Percentiles rank a stretch among this genome's conserved stretches.
Evolutionary conservation across 2,797 vertebrate genomes (phyloP).

Genomic region (Sorex maritimensis): DNA sequence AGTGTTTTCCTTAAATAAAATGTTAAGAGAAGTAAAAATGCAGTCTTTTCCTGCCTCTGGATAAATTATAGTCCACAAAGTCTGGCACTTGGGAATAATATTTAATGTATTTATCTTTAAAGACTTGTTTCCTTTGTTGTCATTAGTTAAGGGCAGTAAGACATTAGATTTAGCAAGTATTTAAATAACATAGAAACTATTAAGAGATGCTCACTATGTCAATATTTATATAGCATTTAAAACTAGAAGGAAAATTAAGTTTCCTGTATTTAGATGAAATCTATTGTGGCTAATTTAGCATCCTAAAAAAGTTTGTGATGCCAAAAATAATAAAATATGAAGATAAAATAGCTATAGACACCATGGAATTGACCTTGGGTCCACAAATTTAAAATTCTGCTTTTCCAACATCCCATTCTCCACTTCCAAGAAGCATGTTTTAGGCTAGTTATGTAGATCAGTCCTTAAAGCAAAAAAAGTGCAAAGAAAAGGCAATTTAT

Average conservation of each 20-base stretch:
- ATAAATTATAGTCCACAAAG: conserved; percentile 82
- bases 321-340: conserved; percentile 63
- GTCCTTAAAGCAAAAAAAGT: conserved; percentile 74
- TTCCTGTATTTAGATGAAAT: conserved; percentile 83
- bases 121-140: conserved; percentile 84
- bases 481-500: conserved; percentile 89
- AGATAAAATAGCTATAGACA: conserved; percentile 75
- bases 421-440: conserved; percentile 77
- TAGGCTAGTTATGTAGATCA: conserved; percentile 82
- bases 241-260: conserved; percentile 79
- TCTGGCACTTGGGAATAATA: conserved; percentile 80
- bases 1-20: conserved; percentile 89
- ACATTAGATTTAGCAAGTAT: conserved; percentile 83
- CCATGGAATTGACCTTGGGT: conserved; percentile 85
- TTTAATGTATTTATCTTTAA: conserved; percentile 86
- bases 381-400: conserved; percentile 74
- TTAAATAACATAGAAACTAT: conserved; percentile 85
- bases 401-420: conserved; percentile 73
- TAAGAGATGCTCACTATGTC: conserved; percentile 80
- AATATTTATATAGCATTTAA: conserved; percentile 78
- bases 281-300: conserved; percentile 79
- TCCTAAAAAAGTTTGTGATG: conserved; percentile 66
- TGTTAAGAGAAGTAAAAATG: conserved; percentile 86
- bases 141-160: conserved; percentile 83
- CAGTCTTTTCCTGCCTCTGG: conserved; percentile 86